Base-by-base conservation (phyloP, 2,888 invertebrate species). In the Metallyticus violacea region DNA sequence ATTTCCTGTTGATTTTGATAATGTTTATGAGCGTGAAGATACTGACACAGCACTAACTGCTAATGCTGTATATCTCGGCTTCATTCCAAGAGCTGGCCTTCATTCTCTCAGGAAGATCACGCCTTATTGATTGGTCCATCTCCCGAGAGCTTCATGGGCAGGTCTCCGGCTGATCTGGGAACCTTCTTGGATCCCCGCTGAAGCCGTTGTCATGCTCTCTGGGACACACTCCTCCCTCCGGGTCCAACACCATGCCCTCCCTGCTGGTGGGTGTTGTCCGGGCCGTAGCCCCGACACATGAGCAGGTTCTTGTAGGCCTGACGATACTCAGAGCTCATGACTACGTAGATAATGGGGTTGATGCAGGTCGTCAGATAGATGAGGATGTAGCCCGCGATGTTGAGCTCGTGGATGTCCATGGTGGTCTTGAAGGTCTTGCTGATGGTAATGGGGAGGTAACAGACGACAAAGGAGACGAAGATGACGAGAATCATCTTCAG, bases 401-500 rank as follows among this genome's bases (percentile, higher is more conserved):
- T 92, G 80, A 92, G 90, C 15, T 90, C 90, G 26, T 90, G 90
- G 77, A 90, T 87, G 77, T 90, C 90, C 29, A 89, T 88, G 76
- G 90, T 89, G n/a, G 89, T 89, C n/a, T 89, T 89, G 85, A 90
- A 90, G 4, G 89, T 88, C 89, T 92, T 92, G 77, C 92, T 91
- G 26, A 92, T 89, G 9, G 92, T 92, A 87, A 92, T 92, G 29
- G 93, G 93, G 87, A 93, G 90, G 88, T 93, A 92, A 88, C 92
- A 93, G 27, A 92, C 88, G 15, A 92, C 89, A 88, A 94, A 93
- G 6, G 92, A 91, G 85, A 91, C 89, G 88, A 93, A 92, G 85
- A 93, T 93, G 79, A 91, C 91, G 9, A 91, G 89, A 88, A 93
- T 92, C 92, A 92, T 93, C 88, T 84, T 89, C 9, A 97, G 91